phyloP scores from a whole-genome alignment of 2,113 vertebrate genomes.

The Tauraco erythrolophus region DNA sequence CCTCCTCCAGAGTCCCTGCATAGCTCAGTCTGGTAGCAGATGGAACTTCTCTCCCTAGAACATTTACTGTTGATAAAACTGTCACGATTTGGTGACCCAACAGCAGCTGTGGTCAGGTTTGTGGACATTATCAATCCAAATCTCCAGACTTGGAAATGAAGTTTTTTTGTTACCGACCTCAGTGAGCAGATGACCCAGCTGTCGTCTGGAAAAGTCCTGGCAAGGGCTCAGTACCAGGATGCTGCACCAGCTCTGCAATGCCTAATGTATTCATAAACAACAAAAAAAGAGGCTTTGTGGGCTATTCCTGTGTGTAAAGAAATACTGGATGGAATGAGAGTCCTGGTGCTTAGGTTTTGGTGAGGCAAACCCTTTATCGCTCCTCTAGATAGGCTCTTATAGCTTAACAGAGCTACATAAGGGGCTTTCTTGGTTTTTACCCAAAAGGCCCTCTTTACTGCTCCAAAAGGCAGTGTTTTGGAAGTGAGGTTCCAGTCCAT shows the following conservation, averaged over 20 bases:
- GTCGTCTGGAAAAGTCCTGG: not conserved
- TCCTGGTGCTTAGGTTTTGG: not conserved
- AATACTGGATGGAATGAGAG: not conserved
- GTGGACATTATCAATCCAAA: not conserved
- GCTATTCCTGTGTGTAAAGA: not conserved
- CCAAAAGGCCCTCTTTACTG: not conserved
- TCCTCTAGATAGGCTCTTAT: accelerated
- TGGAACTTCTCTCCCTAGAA: not conserved
- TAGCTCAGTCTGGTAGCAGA: not conserved
- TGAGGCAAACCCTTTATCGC: not conserved
- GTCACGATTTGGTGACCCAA: not conserved
- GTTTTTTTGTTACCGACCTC: not conserved
- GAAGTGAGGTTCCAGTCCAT: not conserved
- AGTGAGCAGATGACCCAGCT: not conserved
- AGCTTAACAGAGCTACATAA: not conserved
- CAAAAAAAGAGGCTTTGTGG: not conserved
- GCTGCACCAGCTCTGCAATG: not conserved
- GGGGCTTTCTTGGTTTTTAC: not conserved
- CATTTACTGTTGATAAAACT: not conserved
- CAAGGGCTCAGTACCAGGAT: not conserved
- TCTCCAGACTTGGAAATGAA: not conserved
- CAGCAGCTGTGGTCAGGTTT: not conserved
- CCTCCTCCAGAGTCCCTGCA: not conserved
- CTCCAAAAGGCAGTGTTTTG: not conserved
- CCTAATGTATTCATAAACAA: not conserved